Base-by-base conservation (phyloP, 2,113 vertebrate species). In the Prinia subflava region DNA sequence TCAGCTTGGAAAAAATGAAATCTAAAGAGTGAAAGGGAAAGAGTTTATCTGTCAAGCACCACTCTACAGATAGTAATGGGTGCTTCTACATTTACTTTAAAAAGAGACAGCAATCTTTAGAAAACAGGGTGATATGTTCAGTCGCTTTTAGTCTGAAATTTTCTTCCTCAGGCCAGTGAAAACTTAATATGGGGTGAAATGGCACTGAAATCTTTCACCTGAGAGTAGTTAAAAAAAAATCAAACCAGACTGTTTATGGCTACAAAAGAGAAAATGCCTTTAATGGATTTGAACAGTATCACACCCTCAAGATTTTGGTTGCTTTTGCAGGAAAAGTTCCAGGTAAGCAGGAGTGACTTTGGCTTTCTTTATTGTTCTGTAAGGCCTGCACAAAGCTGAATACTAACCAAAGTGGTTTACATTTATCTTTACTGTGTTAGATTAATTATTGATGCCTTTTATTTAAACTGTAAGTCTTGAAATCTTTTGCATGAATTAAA, bases 1-100 rank as follows among this genome's bases (percentile, higher is more conserved):
- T 55, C 23, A 10, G 16, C 64, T 12, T 3, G 5, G 46, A 57
- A 81, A 81, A 75, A 68, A 33, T 35, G 23, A 9, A 23, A 76
- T 35, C 31, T 73, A 56, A 70, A n/a, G 57, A 59, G 41, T 11
- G 44, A 31, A 68, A 74, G 15, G 23, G 33, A 76, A 68, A n/a
- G 11, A 21, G 16, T 33, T 83, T 12, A 41, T 21, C 5, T 63
- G 5, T 31, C 0, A 0, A 74, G 42, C 16, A 44, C 15, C 39
- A 13, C 9, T 11, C 25, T 83, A 9, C 50, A 65, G 50, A 22
- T 4, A 35, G 14, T 16, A 31, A 47, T 8, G 28, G 35, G 15
- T 2, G 2, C 17, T 44, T 71, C 47, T 11, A 2, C 22, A 16
- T 31, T 83, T 59, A 23, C n/a, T 47, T 78, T 63, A 19, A 18